These are phyloP conservation scores for Pachycephus smyrnensis DNA, from an alignment of 2,888 invertebrate species.

Conservation along the genomic window DNA sequence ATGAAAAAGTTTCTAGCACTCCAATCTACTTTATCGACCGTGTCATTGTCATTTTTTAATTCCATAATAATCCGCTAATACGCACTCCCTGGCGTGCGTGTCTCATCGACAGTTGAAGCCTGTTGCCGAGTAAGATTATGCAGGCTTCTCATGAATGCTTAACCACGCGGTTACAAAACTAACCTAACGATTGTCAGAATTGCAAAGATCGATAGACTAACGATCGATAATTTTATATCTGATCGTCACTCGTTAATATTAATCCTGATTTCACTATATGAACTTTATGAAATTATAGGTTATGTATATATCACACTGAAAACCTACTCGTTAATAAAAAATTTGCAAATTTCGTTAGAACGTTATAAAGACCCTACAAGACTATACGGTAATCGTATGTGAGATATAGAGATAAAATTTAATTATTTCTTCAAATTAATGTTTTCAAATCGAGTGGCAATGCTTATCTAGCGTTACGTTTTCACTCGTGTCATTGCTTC, in stretches of 20 bases:
- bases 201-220: background rate
- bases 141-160: constrained; percentile 14
- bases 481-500: no score
- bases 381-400: background rate
- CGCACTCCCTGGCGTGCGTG: background rate
- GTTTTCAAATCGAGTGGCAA: background rate
- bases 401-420: background rate
- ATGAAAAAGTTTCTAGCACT: no score
- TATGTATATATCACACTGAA: background rate
- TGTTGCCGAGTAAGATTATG: constrained; percentile 2
- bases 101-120: constrained; percentile 21
- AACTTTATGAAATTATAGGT: background rate
- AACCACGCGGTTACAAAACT: background rate
- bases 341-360: background rate
- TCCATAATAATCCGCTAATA: background rate
- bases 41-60: background rate
- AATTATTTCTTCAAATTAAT: background rate
- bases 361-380: background rate
- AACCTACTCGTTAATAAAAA: background rate
- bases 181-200: background rate
- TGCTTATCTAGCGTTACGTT: background rate
- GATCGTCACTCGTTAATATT: background rate
- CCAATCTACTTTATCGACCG: background rate
- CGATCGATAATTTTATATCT: background rate
- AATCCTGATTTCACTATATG: background rate